phyloP scores from a whole-genome alignment of 2,113 vertebrate genomes.

The Indicator maculatus region DNA sequence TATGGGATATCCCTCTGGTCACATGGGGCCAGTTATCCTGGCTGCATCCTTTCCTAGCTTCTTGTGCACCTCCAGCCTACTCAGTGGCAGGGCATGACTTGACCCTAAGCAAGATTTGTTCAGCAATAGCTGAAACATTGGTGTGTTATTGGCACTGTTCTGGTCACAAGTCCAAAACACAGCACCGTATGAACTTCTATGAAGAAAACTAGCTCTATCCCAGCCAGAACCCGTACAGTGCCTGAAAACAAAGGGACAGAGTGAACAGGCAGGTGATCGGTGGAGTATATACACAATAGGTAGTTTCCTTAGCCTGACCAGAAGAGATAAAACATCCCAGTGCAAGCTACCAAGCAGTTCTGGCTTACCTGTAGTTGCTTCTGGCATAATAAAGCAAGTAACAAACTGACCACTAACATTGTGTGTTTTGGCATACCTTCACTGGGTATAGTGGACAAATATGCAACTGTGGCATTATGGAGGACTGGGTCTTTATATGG shows the following conservation, averaged over 20 bases:
- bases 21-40: background rate
- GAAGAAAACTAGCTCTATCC: background rate
- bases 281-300: background rate
- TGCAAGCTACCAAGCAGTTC: background rate
- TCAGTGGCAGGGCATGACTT: background rate
- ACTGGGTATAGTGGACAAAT: background rate
- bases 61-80: background rate
- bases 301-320: background rate
- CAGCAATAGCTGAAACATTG: background rate
- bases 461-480: background rate
- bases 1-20: background rate
- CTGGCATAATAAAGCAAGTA: background rate
- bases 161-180: background rate
- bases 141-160: background rate
- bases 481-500: background rate
- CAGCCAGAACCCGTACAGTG: background rate
- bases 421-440: background rate
- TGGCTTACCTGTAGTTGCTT: background rate
- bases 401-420: background rate
- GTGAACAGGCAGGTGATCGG: background rate
- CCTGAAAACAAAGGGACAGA: background rate
- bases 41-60: background rate
- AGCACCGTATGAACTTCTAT: background rate
- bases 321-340: background rate
- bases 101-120: background rate